A percentile compares a stretch with the other conserved stretches of the same genome.
These are phyloP conservation scores for Gallinago jamesoni DNA, from an alignment of 2,113 vertebrate genomes.

Conservation along the genomic window DNA sequence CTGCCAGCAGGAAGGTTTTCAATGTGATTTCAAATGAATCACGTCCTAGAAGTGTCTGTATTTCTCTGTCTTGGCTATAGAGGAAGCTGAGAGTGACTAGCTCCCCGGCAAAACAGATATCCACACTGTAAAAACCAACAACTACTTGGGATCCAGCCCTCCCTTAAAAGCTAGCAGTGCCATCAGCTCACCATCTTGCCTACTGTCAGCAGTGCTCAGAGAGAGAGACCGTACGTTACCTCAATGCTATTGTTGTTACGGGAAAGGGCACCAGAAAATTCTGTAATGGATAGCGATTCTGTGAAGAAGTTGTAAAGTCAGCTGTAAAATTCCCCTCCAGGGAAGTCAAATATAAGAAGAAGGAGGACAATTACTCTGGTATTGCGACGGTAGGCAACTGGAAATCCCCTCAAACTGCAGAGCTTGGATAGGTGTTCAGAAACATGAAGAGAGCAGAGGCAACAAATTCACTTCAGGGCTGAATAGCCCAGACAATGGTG, in stretches of 20 bases:
- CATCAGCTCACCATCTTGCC: not conserved
- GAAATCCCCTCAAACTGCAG: not conserved
- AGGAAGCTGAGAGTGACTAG: not conserved
- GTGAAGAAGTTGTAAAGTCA: not conserved
- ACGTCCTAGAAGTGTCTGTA: not conserved
- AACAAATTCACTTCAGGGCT: not conserved
- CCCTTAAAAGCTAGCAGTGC: not conserved
- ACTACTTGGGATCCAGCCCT: not conserved
- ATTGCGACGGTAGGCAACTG: not conserved
- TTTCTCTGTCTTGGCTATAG: not conserved
- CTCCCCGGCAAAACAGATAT: not conserved
- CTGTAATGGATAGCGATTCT: not conserved
- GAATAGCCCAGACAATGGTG: not conserved
- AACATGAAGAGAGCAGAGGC: not conserved
- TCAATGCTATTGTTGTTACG: fast-evolving
- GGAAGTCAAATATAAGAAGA: not conserved
- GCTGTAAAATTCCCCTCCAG: not conserved
- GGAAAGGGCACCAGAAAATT: not conserved
- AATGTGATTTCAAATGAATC: not conserved
- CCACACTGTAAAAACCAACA: not conserved
- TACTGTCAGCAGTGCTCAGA: not conserved
- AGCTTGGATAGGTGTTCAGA: not conserved
- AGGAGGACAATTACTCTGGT: not conserved
- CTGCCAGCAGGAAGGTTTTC: not conserved
- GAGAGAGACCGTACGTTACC: not conserved